phyloP scores from a whole-genome alignment of 2,797 vertebrate genomes.

The Sebastes cheni region DNA sequence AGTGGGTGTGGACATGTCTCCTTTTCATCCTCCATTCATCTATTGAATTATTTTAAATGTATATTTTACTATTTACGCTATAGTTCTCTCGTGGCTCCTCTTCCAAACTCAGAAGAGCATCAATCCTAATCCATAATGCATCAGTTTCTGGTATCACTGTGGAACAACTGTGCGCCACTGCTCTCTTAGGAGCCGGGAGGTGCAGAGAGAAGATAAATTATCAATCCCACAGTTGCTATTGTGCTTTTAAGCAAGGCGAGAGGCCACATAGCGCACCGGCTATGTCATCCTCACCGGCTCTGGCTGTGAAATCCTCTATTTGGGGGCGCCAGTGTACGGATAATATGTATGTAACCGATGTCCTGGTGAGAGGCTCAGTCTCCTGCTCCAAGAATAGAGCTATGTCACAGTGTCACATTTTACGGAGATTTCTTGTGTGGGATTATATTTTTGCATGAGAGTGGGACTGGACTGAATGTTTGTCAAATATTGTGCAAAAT shows the following conservation, averaged over 20 bases:
- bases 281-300: constrained; percentile 20
- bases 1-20: background rate
- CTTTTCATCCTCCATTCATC: background rate
- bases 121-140: constrained; percentile 26
- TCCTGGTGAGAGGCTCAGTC: constrained; percentile 15
- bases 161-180: background rate
- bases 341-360: constrained; percentile 23
- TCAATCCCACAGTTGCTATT: constrained; percentile 38
- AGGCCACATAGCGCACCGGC: constrained; percentile 20
- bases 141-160: background rate
- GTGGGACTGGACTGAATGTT: background rate
- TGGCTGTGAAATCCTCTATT: constrained; percentile 43
- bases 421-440: background rate
- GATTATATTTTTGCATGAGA: background rate
- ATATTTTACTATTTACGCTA: background rate
- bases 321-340: background rate
- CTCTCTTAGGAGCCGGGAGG: constrained; percentile 4
- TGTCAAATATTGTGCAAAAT: background rate
- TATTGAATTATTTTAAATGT: background rate
- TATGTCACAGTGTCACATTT: background rate
- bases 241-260: constrained; percentile 12
- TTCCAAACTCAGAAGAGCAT: background rate
- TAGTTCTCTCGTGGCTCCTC: background rate
- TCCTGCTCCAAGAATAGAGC: constrained; percentile 10
- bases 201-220: constrained; percentile 40